A percentile compares a stretch with the other conserved stretches of the same genome.
Conservation (phyloP, 2,888 invertebrate species). For the Cataglyphis cursor region DNA sequence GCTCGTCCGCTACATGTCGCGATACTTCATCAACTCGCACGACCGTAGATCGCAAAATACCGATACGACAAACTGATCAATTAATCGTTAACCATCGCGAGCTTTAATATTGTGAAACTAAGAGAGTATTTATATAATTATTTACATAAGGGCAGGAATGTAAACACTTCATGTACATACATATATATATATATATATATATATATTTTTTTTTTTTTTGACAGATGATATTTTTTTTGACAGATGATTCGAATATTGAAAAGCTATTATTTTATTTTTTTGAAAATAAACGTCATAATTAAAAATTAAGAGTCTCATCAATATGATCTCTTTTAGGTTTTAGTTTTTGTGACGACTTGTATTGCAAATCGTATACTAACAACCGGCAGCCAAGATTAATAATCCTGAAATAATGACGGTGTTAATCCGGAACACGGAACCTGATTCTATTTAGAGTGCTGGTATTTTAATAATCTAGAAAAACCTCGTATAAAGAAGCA, state of each 20-base stretch:
- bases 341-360: slow-evolving; percentile 65
- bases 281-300: neutral
- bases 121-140: slow-evolving; percentile 20
- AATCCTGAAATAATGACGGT: slow-evolving; percentile 73
- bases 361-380: slow-evolving; percentile 61
- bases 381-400: slow-evolving; percentile 71
- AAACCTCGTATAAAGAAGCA: slow-evolving; percentile 66
- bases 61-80: slow-evolving; percentile 36
- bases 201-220: neutral
- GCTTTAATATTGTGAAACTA: slow-evolving; percentile 1
- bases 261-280: neutral
- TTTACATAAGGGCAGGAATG: neutral
- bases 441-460: slow-evolving; percentile 71
- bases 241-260: neutral
- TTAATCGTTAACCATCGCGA: slow-evolving; percentile 25
- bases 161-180: neutral
- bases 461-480: slow-evolving; percentile 78
- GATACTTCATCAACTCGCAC: slow-evolving; percentile 51
- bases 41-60: slow-evolving; percentile 32
- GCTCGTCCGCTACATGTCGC: slow-evolving; percentile 49
- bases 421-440: slow-evolving; percentile 71
- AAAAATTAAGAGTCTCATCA: neutral
- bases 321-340: slow-evolving; percentile 34
- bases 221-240: neutral
- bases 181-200: neutral